Evolutionary conservation across 2,797 vertebrate species (phyloP), one percentile per base, ranked within the genome.

Genomic region (Pangasius sanitwongsei): DNA sequence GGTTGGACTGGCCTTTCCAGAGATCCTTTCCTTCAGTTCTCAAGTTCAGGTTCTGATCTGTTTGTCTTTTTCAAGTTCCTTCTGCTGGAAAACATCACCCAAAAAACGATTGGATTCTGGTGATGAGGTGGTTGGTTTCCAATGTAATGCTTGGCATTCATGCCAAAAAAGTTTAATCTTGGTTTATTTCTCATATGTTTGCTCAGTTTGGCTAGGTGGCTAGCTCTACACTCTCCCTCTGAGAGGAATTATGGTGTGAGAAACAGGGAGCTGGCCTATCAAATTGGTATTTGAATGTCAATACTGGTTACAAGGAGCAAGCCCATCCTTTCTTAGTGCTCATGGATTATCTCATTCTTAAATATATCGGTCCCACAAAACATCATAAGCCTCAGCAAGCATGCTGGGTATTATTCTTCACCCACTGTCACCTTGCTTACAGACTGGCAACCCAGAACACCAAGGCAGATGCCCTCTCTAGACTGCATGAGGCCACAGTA

Each of bases 261-360:
- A 83, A 83, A 83, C 12, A 80, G 7, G 8, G 55, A 61, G 80
- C 13, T 83, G 50, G 28, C 15, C 9, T 61, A 61, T 41, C 80
- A 61, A 41, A 59, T 37, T 59, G 80, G 44, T 41, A 11, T 25
- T 61, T 83, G 57, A 41, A 83, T 83, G 55, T 61, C 80, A 83
- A n/a, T 80, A 31, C 44, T 55, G 75, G 75, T 83, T 83, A 61
- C 20, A 37, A 34, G 18, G 34, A 44, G 57, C 80, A 61, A 83
- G 55, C 31, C 23, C 55, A 41, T 41, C 34, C 80, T 41, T 61
- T 59, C 25, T 82, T 41, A 34, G 23, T 41, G 16, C 37, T 61
- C 15, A 83, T 4, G 23, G 57, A 83, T 37, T 9, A 61, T 41
- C 23, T 83, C 9, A 41, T 61, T 61, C 37, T 31, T 59, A 2